Evolutionary conservation across 2,888 invertebrate species (phyloP).

Genomic region (Gastracanthus pulcherrimus): DNA sequence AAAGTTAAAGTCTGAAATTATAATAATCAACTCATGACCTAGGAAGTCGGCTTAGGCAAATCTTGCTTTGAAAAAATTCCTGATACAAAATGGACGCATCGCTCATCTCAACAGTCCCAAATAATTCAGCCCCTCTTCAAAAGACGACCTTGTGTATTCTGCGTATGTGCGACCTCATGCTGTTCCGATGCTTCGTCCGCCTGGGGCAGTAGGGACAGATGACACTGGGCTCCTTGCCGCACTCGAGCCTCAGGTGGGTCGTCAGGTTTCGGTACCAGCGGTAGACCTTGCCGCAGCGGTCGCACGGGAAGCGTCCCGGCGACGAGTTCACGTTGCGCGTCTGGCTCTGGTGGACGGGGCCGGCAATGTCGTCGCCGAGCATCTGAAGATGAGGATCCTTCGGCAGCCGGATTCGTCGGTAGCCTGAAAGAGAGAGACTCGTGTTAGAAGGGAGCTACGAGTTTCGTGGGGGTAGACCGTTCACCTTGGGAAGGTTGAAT

Average conservation of each 20-base stretch:
- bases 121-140: too few species aligned
- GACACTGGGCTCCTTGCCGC: slow-evolving; percentile 80
- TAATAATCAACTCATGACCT: too few species aligned
- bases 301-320: slow-evolving; percentile 76
- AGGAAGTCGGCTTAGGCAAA: too few species aligned
- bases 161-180: slow-evolving; percentile 78
- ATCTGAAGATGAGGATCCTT: neutral
- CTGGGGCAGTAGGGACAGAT: slow-evolving; percentile 79
- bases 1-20: too few species aligned
- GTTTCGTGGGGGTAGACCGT: neutral
- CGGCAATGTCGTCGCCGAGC: neutral
- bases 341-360: neutral
- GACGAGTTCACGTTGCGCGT: slow-evolving; percentile 37
- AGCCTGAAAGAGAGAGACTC: slow-evolving; percentile 39
- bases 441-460: neutral
- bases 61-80: too few species aligned
- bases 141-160: slow-evolving; percentile 68
- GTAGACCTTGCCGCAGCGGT: slow-evolving; percentile 80
- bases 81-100: too few species aligned
- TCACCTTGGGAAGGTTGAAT: neutral
- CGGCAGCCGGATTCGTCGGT: slow-evolving; percentile 5
- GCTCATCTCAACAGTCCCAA: too few species aligned
- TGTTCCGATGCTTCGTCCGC: slow-evolving; percentile 79
- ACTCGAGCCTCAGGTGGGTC: slow-evolving; percentile 81
- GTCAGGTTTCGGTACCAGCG: slow-evolving; percentile 81